Evolutionary conservation across 1,140 invertebrate genomes (phyloP).

Genomic region (Yoshiicerus persimilis): DNA sequence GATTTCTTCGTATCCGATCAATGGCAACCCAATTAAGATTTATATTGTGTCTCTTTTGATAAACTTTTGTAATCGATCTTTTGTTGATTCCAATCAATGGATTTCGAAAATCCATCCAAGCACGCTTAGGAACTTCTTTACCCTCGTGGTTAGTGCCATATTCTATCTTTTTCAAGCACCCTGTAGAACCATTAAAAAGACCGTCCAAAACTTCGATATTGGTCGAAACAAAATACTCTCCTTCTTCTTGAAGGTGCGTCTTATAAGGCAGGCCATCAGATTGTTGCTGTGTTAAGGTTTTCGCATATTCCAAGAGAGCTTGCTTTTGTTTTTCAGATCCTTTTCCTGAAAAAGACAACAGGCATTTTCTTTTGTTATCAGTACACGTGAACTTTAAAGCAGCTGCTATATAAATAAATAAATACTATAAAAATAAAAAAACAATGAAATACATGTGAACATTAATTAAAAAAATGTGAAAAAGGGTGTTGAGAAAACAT

Average conservation of each 20-base stretch:
- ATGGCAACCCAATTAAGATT: background rate
- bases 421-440: background rate
- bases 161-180: no score
- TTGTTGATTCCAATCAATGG: background rate
- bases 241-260: slow-evolving; percentile 49
- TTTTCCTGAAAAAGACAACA: background rate
- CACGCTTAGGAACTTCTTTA: background rate
- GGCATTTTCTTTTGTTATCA: background rate
- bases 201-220: no score
- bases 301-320: background rate
- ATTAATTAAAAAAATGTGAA: no score
- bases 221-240: no score
- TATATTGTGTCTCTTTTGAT: background rate
- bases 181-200: no score
- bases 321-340: background rate
- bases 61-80: background rate
- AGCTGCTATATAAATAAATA: background rate
- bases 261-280: slow-evolving; percentile 51
- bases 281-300: background rate
- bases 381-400: background rate
- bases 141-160: slow-evolving; percentile 38
- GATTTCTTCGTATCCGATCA: background rate
- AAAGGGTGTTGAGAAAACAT: no score
- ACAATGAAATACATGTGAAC: no score
- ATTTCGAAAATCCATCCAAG: background rate